These are phyloP conservation scores for Leucoraja erinaceus DNA, from an alignment of 2,113 vertebrate genomes.

Conservation along the genomic window DNA sequence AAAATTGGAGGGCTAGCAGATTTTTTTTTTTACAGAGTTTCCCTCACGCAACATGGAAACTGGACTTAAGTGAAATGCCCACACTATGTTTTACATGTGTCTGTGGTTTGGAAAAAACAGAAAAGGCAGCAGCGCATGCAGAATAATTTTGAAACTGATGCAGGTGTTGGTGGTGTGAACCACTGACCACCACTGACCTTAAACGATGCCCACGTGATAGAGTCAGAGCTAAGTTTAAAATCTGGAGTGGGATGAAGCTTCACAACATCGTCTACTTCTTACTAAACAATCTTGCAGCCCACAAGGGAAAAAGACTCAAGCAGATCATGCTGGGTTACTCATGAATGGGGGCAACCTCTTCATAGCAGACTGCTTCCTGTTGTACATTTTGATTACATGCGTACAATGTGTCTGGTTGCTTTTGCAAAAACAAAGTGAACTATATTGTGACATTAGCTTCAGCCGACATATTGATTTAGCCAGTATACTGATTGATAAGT, in stretches of 20 bases:
- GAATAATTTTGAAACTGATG: conserved; percentile 16
- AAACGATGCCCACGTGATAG: not conserved
- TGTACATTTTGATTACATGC: not conserved
- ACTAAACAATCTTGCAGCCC: not conserved
- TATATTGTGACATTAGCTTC: not conserved
- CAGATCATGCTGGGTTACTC: not conserved
- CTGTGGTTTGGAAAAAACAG: conserved; percentile 1
- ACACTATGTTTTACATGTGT: not conserved
- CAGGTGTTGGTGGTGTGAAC: not conserved
- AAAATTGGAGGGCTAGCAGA: not conserved
- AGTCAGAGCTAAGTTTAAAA: not conserved
- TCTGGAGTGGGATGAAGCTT: not conserved
- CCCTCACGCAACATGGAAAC: not conserved
- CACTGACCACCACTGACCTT: conserved; percentile 8
- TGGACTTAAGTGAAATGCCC: not conserved
- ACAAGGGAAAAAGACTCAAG: not conserved
- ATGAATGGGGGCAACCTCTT: not conserved
- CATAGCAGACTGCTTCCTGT: not conserved
- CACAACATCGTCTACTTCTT: not conserved
- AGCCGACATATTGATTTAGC: too few relatives aligned
- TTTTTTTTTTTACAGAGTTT: not conserved
- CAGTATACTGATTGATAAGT: too few relatives aligned
- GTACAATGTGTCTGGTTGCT: not conserved
- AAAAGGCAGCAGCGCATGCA: not conserved
- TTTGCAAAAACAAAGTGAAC: not conserved